Evolutionary conservation across 2,797 vertebrate genomes (phyloP).

Genomic region (Champsocephalus esox): DNA sequence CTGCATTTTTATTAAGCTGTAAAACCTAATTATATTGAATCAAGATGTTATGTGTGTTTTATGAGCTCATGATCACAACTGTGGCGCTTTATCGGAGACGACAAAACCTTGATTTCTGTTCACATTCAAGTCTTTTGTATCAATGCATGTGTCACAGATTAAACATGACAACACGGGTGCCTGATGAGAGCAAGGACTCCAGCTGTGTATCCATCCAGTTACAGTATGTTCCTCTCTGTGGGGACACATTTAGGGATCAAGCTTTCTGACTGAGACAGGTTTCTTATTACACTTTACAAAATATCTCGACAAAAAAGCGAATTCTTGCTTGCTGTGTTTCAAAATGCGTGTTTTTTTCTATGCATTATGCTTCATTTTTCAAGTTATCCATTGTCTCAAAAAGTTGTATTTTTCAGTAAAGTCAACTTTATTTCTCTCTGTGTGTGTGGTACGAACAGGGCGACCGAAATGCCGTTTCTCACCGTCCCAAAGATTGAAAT

Average conservation of each 20-base stretch:
- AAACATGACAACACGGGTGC: slow-evolving; percentile 8
- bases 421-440: no score
- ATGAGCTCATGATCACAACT: background rate
- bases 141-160: background rate
- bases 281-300: slow-evolving; percentile 16
- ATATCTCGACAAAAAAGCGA: background rate
- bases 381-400: background rate
- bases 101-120: slow-evolving; percentile 1
- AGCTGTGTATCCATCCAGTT: slow-evolving; percentile 48
- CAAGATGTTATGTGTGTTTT: background rate
- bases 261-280: background rate
- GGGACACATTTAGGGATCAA: slow-evolving; percentile 15
- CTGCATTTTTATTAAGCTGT: background rate
- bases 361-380: background rate
- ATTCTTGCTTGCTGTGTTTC: background rate
- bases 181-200: slow-evolving; percentile 26
- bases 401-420: no score
- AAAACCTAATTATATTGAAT: slow-evolving; percentile 2
- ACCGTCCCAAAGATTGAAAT: no score
- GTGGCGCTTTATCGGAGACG: background rate
- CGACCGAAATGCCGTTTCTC: no score
- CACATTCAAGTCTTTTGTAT: slow-evolving; percentile 8
- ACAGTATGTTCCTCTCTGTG: slow-evolving; percentile 9
- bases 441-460: no score
- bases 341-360: background rate